Evolutionary conservation across 2,888 invertebrate genomes (phyloP).

Genomic region (Dorcus hopei): DNA sequence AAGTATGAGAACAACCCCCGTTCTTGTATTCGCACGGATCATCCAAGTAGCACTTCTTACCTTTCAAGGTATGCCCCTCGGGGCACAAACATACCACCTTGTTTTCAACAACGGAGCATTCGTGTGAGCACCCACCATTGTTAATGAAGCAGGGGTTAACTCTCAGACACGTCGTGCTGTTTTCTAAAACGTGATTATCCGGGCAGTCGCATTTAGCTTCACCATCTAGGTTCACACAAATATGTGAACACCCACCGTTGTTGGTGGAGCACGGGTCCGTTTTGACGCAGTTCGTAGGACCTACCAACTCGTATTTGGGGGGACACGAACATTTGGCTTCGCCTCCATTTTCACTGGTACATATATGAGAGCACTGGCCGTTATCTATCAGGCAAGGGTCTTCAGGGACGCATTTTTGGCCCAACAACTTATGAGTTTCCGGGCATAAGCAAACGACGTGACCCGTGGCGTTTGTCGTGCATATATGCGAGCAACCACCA

Average conservation of each 20-base stretch:
- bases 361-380: slow-evolving; percentile 50
- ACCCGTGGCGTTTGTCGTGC: slow-evolving; percentile 50
- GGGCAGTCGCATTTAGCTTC: slow-evolving; percentile 26
- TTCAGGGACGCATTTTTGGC: slow-evolving; percentile 39
- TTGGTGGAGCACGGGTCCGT: slow-evolving; percentile 38
- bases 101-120: slow-evolving; percentile 38
- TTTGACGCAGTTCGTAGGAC: slow-evolving; percentile 48
- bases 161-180: slow-evolving; percentile 39
- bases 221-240: slow-evolving; percentile 42
- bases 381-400: slow-evolving; percentile 51
- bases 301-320: slow-evolving; percentile 35
- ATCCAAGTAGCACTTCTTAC: slow-evolving; percentile 22
- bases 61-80: slow-evolving; percentile 6
- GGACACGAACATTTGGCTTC: slow-evolving; percentile 53
- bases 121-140: slow-evolving; percentile 42
- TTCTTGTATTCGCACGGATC: slow-evolving; percentile 50
- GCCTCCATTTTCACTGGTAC: slow-evolving; percentile 50
- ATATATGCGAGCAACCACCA: slow-evolving; percentile 63
- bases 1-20: slow-evolving; percentile 54
- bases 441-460: slow-evolving; percentile 52
- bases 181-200: slow-evolving; percentile 42
- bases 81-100: slow-evolving; percentile 45
- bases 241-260: slow-evolving; percentile 60
- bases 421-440: slow-evolving; percentile 42
- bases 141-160: slow-evolving; percentile 47